Conservation (phyloP, 2,797 vertebrate species). For the Silurus aristotelis region DNA sequence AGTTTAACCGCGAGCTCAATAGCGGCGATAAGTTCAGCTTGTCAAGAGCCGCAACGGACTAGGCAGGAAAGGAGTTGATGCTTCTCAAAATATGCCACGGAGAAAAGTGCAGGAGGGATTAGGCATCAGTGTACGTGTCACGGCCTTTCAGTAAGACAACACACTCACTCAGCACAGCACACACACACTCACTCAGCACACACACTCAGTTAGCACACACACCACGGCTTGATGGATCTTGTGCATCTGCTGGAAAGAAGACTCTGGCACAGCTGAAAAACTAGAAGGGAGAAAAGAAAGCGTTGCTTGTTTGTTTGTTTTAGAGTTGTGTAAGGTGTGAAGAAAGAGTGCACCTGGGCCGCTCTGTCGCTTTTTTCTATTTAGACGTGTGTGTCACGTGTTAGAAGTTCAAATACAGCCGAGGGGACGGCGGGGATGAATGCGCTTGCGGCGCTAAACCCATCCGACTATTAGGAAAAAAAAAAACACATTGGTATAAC, state of each 20-base stretch:
- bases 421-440: background rate
- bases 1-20: constrained; percentile 71
- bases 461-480: background rate
- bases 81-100: constrained; percentile 73
- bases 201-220: constrained; percentile 71
- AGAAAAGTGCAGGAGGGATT: constrained; percentile 51
- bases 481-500: background rate
- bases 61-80: constrained; percentile 66
- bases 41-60: constrained; percentile 80
- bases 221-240: constrained; percentile 67
- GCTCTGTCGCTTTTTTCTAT: background rate
- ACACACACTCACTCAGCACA: constrained; percentile 68
- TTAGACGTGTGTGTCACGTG: background rate
- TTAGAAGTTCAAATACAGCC: constrained; percentile 14
- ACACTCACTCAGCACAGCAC: constrained; percentile 74
- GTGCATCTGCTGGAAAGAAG: constrained; percentile 53
- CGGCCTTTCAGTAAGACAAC: constrained; percentile 70
- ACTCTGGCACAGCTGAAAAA: constrained; percentile 10
- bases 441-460: background rate
- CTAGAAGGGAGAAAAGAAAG: background rate
- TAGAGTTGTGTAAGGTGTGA: background rate
- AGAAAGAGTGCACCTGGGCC: constrained; percentile 12
- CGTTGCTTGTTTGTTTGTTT: background rate
- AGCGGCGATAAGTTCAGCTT: constrained; percentile 78
- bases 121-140: constrained; percentile 59